Conservation (phyloP, 2,797 vertebrate species). For the Leptoclinus maculatus region DNA sequence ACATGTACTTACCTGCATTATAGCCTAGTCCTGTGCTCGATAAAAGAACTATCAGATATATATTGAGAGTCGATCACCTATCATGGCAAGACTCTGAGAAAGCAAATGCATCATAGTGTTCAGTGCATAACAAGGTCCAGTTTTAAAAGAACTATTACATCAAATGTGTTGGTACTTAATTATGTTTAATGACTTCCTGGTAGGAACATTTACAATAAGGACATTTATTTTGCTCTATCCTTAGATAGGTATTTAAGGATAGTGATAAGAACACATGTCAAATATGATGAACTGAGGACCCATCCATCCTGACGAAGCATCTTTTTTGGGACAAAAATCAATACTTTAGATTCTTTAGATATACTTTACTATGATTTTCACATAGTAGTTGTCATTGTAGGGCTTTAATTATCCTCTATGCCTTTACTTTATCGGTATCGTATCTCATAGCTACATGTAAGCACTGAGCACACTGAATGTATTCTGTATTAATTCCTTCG, state of each 20-base stretch:
- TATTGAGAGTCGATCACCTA: background rate
- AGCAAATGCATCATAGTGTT: background rate
- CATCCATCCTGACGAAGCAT: background rate
- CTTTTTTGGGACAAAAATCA: background rate
- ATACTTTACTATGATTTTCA: background rate
- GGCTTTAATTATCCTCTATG: background rate
- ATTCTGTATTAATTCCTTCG: background rate
- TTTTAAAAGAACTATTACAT: background rate
- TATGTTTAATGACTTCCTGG: background rate
- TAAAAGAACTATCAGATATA: slow-evolving; percentile 23
- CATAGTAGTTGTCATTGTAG: background rate
- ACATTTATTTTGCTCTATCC: background rate
- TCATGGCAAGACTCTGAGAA: background rate
- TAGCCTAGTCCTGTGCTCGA: slow-evolving; percentile 17
- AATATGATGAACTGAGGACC: background rate
- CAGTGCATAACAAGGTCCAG: background rate
- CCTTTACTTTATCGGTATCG: background rate
- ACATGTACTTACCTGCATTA: slow-evolving; percentile 24
- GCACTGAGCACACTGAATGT: background rate
- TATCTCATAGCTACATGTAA: background rate
- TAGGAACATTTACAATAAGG: too few species aligned
- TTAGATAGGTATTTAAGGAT: background rate
- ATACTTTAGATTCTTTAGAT: background rate
- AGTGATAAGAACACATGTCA: background rate
- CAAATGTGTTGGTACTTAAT: background rate